Base-by-base conservation (phyloP, 64 coral and sea anemone genomes). In the Orbicella faveolata region DNA sequence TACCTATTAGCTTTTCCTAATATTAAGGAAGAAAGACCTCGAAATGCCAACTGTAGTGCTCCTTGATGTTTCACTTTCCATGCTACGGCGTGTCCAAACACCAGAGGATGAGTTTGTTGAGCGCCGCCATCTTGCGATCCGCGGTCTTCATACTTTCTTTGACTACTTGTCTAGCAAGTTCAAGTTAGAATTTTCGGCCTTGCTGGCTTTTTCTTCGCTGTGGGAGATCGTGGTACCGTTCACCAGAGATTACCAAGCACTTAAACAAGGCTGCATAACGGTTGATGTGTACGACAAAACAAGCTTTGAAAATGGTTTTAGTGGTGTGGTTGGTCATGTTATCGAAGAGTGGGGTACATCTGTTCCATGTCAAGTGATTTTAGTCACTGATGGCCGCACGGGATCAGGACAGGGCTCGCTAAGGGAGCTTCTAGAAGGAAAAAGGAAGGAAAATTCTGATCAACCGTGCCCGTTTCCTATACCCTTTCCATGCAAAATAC, bases 191-290 rank as follows among this genome's bases (percentile, higher is more conserved):
- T 99, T 99, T 44, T 96, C 94, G 0, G 97, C 97, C 26, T 87
- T 99, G 48, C 84, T 99, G 52, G 97, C 97, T 35, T 99, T 99
- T 82, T 99, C 97, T 10, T 99, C 94, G 16, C 90, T 99, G 4
- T 99, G 97, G 97, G 97, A 99, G 79, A 96, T 99, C 20, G 97
- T 94, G 25, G 94, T 99, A 1, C 97, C 90, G 13, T 99, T 99
- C 52, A 99, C 97, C 6, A 83, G 97, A 63, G 97, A 99, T 79
- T 99, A 99, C 21, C 91, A 99, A 52, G 19, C 90, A 9, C 73
- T 99, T 2, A 99, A 99, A 76, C 94, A 99, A 79, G 97, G 97
- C 12, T 99, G 94, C 55, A 92, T 99, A 92, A 93, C 94, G 74
- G 97, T 99, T 2, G 97, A 96, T 35, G 91, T 90, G 0, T 99